Evolutionary conservation across 2,797 vertebrate species (phyloP).

Genomic region (Cheirogaleus major): DNA sequence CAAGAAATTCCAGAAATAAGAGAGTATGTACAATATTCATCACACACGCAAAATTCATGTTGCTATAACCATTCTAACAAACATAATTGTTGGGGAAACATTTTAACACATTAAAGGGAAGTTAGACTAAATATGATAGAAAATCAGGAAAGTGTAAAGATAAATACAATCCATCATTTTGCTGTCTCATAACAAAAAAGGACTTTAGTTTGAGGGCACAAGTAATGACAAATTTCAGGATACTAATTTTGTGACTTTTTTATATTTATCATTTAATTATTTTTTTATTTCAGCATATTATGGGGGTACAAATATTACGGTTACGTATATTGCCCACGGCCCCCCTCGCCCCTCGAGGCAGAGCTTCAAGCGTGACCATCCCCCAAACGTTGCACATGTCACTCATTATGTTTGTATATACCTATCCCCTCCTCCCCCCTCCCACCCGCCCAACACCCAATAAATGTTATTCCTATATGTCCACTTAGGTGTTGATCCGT

Average conservation of each 20-base stretch:
- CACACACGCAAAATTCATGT: neutral
- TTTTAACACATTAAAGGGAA: neutral
- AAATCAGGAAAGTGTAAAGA: neutral
- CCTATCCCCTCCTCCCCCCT: no score
- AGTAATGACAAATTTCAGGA: neutral
- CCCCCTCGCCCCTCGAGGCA: no score
- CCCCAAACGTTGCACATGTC: no score
- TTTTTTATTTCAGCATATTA: no score
- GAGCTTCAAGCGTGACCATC: no score
- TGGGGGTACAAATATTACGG: no score
- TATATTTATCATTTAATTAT: no score
- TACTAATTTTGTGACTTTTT: neutral
- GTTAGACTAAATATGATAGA: neutral
- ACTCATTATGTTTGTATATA: no score
- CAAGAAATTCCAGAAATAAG: neutral
- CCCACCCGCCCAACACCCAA: no score
- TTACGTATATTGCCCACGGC: no score
- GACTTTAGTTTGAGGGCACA: neutral
- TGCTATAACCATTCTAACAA: neutral
- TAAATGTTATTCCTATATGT: no score
- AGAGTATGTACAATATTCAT: neutral
- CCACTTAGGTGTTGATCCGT: no score
- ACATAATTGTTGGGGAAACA: neutral
- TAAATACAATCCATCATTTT: neutral
- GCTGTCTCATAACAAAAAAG: neutral